Evolutionary conservation across 2,113 vertebrate genomes (phyloP).

Genomic region (Eulemur macaco): DNA sequence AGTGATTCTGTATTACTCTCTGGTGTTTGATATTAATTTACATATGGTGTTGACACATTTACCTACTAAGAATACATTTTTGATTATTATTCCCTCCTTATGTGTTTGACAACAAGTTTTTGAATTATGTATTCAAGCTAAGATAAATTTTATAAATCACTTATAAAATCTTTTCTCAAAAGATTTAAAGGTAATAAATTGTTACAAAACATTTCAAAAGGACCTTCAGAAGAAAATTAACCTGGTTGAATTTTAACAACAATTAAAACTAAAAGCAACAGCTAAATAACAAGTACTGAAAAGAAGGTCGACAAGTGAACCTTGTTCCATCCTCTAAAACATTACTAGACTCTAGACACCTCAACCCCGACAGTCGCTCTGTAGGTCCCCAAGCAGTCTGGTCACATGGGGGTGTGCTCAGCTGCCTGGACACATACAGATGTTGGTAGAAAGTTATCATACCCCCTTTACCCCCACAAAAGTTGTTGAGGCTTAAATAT

Average conservation of each 20-base stretch:
- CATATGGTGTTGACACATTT: not conserved
- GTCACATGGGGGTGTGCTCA: not conserved
- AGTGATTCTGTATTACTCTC: not conserved
- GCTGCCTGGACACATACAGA: not conserved
- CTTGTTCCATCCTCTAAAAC: not conserved
- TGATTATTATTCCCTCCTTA: not conserved
- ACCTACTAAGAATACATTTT: not conserved
- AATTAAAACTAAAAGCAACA: not conserved
- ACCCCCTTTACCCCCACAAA: not conserved
- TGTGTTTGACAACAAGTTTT: not conserved
- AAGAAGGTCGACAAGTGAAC: not conserved
- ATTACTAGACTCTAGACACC: not conserved
- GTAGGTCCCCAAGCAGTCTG: rapidly evolving
- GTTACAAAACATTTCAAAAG: not conserved
- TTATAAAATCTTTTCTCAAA: not conserved
- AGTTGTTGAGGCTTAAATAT: not conserved
- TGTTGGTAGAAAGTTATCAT: not conserved
- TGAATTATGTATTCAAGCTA: not conserved
- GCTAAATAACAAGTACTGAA: not conserved
- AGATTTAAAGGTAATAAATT: not conserved
- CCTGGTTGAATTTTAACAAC: not conserved
- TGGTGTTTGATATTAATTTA: not conserved
- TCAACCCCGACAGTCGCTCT: not conserved
- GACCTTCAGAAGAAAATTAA: not conserved
- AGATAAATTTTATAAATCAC: not conserved